A percentile compares a stretch with the other conserved stretches of the same genome.
These are phyloP conservation scores for Synanceia verrucosa DNA, from an alignment of 2,797 vertebrate genomes.

Conservation along the genomic window DNA sequence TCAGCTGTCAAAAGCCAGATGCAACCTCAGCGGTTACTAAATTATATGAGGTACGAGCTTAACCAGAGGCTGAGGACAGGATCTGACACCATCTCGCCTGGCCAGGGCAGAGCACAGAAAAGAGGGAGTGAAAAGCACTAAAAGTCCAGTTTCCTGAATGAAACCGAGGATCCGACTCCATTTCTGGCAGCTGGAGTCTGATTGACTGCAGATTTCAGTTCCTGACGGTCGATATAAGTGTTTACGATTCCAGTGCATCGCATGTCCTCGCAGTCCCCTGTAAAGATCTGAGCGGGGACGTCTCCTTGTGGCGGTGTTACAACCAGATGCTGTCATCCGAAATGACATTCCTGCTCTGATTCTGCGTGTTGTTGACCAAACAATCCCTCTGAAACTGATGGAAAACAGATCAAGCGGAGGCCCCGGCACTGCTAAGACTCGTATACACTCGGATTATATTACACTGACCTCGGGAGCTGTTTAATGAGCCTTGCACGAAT, in stretches of 20 bases:
- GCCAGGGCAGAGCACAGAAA: constrained; percentile 5
- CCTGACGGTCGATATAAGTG: constrained; percentile 49
- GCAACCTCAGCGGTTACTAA: constrained; percentile 50
- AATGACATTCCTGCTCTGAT: constrained; percentile 10
- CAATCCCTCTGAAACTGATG: constrained; percentile 55
- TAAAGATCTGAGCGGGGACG: constrained; percentile 29
- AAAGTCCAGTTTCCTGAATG: constrained; percentile 45
- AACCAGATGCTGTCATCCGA: constrained; percentile 31
- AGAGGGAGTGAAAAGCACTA: constrained; percentile 57
- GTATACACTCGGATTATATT: constrained; percentile 9
- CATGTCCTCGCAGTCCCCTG: constrained; percentile 31
- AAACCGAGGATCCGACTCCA: constrained; percentile 35
- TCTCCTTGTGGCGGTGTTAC: constrained; percentile 2
- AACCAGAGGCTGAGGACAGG: constrained; percentile 58
- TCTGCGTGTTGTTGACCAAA: constrained; percentile 37
- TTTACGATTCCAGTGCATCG: constrained; percentile 62
- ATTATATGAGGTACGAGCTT: constrained; percentile 59
- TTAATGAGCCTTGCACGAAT: constrained; percentile 24
- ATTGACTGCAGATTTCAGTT: constrained; percentile 61
- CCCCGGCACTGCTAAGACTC: background rate
- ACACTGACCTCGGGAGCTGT: constrained; percentile 16
- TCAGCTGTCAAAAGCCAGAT: constrained; percentile 61
- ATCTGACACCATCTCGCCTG: constrained; percentile 58
- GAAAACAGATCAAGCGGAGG: constrained; percentile 55
- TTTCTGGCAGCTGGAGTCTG: constrained; percentile 51